These are phyloP conservation scores for Drosophila watanabei DNA, from an alignment of 1,140 invertebrate genomes.

Conservation along the genomic window DNA sequence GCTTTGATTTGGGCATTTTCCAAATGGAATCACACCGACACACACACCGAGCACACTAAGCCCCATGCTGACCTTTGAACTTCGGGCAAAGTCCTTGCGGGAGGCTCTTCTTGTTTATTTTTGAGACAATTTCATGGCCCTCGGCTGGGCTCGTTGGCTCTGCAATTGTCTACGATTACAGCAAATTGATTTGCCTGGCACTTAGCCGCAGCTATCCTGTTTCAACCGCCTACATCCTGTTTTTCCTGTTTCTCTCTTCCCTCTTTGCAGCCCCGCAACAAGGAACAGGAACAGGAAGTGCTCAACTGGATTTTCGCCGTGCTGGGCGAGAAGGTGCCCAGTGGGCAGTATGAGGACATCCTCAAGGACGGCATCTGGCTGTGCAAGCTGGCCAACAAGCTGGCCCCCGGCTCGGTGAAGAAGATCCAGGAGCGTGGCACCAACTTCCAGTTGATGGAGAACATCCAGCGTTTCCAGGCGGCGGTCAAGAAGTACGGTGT, in stretches of 20 bases:
- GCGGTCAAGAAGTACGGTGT: conserved; percentile 97
- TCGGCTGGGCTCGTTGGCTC: conserved; percentile 3
- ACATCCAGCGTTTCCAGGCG: conserved; percentile 98
- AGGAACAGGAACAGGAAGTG: conserved; percentile 96
- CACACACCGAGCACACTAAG: conserved; percentile 21
- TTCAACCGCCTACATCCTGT: conserved; percentile 40
- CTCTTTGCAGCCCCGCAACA: conserved; percentile 92
- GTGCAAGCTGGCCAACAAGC: conserved; percentile 98
- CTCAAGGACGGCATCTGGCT: conserved; percentile 96
- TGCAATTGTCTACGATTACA: conserved; percentile 61
- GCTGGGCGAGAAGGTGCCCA: conserved; percentile 94
- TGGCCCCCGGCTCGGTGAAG: conserved; percentile 96
- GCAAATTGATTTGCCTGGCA: conserved; percentile 63
- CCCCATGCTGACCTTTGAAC: conserved; percentile 44
- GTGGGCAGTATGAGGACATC: conserved; percentile 95
- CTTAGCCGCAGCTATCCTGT: conserved; percentile 52
- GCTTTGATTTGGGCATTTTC: conserved; percentile 49
- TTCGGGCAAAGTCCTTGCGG: conserved; percentile 20
- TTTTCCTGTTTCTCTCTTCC: conserved; percentile 2
- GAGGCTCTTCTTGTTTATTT: conserved; percentile 44
- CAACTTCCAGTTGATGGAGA: conserved; percentile 99
- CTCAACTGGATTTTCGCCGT: conserved; percentile 96
- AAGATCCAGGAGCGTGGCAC: conserved; percentile 98
- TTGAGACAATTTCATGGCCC: conserved; percentile 38
- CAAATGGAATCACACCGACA: conserved; percentile 38